These are phyloP conservation scores for Anguilla anguilla DNA, from an alignment of 2,797 vertebrate genomes.

Conservation along the genomic window DNA sequence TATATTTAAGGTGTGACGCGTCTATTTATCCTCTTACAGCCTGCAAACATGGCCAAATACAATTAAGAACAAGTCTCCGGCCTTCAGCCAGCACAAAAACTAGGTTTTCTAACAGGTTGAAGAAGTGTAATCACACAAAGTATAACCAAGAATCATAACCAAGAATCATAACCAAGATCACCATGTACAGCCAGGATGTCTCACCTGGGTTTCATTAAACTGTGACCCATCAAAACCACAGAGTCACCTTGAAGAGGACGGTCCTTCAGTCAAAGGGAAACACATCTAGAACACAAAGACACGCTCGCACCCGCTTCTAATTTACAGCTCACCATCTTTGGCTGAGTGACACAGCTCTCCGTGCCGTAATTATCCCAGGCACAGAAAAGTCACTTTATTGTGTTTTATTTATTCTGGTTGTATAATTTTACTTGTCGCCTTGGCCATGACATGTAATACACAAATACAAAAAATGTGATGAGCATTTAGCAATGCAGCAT, in stretches of 20 bases:
- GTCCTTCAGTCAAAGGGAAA: background rate
- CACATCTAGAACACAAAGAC: background rate
- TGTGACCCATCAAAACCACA: background rate
- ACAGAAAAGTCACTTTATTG: background rate
- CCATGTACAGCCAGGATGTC: background rate
- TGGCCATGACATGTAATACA: background rate
- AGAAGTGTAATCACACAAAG: background rate
- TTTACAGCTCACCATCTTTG: background rate
- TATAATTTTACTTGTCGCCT: background rate
- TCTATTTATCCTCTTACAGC: background rate
- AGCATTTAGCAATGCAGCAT: background rate
- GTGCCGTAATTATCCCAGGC: background rate
- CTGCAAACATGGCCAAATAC: background rate
- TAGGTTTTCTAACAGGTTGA: background rate
- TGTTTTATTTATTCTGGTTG: background rate
- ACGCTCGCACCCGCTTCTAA: background rate
- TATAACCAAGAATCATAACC: background rate
- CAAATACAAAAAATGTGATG: background rate
- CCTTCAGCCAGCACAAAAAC: background rate
- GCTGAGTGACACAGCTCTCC: background rate
- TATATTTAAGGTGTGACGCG: background rate
- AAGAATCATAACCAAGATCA: background rate
- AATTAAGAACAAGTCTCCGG: background rate
- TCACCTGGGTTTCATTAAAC: background rate
- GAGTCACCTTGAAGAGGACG: background rate